Conservation (phyloP, 1,140 invertebrate genomes). For the Charaxes varanes region DNA sequence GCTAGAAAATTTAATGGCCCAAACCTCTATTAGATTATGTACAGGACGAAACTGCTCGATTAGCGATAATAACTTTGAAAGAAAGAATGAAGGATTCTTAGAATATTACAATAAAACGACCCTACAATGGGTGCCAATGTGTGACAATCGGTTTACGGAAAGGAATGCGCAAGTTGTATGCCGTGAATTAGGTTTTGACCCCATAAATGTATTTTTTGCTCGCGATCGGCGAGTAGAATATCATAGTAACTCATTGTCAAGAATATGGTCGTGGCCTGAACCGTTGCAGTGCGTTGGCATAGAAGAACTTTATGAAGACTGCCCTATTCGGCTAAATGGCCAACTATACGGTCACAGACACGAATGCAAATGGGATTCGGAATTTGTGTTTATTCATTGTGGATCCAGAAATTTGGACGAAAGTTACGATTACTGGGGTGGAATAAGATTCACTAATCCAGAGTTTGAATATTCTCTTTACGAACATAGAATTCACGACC, state of each 20-base stretch:
- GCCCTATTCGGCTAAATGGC: slow-evolving; percentile 91
- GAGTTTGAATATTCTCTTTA: slow-evolving; percentile 92
- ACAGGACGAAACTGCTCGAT: slow-evolving; percentile 82
- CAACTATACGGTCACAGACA: slow-evolving; percentile 89
- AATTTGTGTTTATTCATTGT: slow-evolving; percentile 96
- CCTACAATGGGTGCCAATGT: slow-evolving; percentile 96
- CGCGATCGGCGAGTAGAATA: slow-evolving; percentile 88
- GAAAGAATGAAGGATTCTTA: slow-evolving; percentile 86
- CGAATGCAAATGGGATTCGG: slow-evolving; percentile 89
- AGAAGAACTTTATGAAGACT: slow-evolving; percentile 89
- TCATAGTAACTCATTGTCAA: slow-evolving; percentile 86
- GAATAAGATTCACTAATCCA: slow-evolving; percentile 91
- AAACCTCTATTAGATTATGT: slow-evolving; percentile 82
- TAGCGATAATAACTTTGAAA: slow-evolving; percentile 63
- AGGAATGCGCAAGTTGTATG: slow-evolving; percentile 97
- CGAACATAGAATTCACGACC: slow-evolving; percentile 87
- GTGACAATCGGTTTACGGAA: slow-evolving; percentile 95
- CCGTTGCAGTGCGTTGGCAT: slow-evolving; percentile 90
- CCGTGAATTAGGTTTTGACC: slow-evolving; percentile 92
- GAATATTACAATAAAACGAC: slow-evolving; percentile 97
- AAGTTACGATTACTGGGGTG: slow-evolving; percentile 93
- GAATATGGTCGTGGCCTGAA: slow-evolving; percentile 97
- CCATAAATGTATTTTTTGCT: slow-evolving; percentile 90
- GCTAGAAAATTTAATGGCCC: slow-evolving; percentile 69
- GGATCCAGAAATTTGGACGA: slow-evolving; percentile 83